Base-by-base conservation (phyloP, 1,140 invertebrate species). In the Tetramorium alpestre region DNA sequence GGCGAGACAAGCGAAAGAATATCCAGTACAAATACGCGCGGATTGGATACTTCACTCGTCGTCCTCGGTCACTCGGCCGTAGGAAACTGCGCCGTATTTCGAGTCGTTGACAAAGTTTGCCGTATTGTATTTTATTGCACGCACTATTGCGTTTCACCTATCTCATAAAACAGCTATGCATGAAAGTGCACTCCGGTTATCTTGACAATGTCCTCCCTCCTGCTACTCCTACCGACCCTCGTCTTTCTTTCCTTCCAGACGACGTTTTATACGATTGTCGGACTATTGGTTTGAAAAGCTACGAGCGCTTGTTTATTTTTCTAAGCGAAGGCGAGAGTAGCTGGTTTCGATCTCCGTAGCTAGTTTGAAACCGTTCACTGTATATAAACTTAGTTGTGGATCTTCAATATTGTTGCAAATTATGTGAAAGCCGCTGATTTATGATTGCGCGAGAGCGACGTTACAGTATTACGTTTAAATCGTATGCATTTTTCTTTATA, bases 191-290 rank as follows among this genome's bases (percentile, higher is more conserved):
- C 58, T 69, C 77, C 38, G 25, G 62, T 86, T 86, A 86, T 69
- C 51, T 69, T 44, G 84, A 58, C 75, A 67, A 86, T 69, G 65
- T 38, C 60, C 58, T 65, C n/a, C 28, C 16, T 18, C 22, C 41
- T 8, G 22, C 22, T 25, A 11, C n/a, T 10, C 8, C 38, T 58
- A 13, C 33, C 28, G n/a, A 73, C n/a, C 13, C 28, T 47, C 38
- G 10, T 13, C 41, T 54, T 33, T 25, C 18, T 47, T 18, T 38
- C 38, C 10, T 3, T 16, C 2, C 16, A 22, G 18, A 65, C 49
- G 72, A 47, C 69, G 22, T 86, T 86, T 86, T 82, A 72, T 82
- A 70, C 77, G 85, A 86, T 82, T 80, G 77, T 72, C 85, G n/a
- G 33, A 82, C 28, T 86, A 72, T 86, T 70, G 65, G 56, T 22